Base-by-base conservation (phyloP, 2,888 invertebrate genomes). In the Panorpa germanica region DNA sequence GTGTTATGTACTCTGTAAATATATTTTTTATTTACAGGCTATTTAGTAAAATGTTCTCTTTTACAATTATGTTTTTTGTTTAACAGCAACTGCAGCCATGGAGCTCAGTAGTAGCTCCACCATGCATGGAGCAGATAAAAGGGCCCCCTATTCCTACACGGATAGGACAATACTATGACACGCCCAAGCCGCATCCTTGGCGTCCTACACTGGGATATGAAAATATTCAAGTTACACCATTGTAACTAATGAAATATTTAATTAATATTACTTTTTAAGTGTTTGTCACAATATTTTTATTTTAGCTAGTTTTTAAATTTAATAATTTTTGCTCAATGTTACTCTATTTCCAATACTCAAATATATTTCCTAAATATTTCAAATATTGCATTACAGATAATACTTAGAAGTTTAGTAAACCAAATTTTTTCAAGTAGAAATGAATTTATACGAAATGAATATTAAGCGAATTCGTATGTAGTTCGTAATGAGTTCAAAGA, bases 81-180 rank as follows among this genome's bases (percentile, higher is more conserved):
- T n/a, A n/a, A n/a, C 43, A 76, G 75, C 78, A 80, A 74, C 63
- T 80, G 37, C 77, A 80, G 61, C 72, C 78, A 63, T 74, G 75
- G 74, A 70, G 64, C 42, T 63, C 66, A 15, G 63, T 65, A 35
- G 59, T 59, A 24, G 63, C 65, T 7, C 59, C 61, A 34, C 63
- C 70, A 10, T 65, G 63, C 40, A 69, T 75, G 59, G 74, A 75
- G 40, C 65, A 66, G 10, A 60, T 66, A 14, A 61, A 66, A 2
- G 63, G 69, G 1, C 63, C 72, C 11, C 57, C 62, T 31, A 54
- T 66, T 36, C 71, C 75, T 8, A 57, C 67, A 3, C 63, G 71
- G 42, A 63, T 73, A 18, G 74, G 71, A 22, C 63, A 70, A 42
- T 73, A 71, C 42, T 74, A 72, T 49, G 67, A 75, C 53, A 67